phyloP scores from a whole-genome alignment of 2,888 invertebrate species.

The Pyrocoelia pectoralis region DNA sequence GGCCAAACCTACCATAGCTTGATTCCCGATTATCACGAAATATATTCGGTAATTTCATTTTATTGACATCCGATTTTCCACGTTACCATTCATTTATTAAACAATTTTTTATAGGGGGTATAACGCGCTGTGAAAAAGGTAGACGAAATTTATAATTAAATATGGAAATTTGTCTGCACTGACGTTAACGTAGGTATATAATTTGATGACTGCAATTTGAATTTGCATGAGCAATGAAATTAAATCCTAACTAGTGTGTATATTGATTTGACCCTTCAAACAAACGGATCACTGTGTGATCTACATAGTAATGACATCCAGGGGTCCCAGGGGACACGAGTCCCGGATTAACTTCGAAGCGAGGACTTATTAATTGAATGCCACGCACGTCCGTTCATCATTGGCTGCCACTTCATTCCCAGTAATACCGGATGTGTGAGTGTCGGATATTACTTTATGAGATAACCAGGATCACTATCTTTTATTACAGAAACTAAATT shows the following conservation, averaged over 20 bases:
- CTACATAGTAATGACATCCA: slow-evolving; percentile 62
- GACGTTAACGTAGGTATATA: slow-evolving; percentile 5
- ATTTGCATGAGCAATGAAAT: slow-evolving; percentile 42
- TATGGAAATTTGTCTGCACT: slow-evolving; percentile 1
- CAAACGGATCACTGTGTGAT: slow-evolving; percentile 61
- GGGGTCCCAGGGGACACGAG: slow-evolving; percentile 57
- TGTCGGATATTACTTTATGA: slow-evolving; percentile 53
- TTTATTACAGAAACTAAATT: slow-evolving; percentile 54
- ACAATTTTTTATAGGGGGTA: background rate
- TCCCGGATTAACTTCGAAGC: slow-evolving; percentile 58
- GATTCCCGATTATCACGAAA: slow-evolving; percentile 54
- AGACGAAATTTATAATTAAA: background rate
- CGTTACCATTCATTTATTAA: background rate
- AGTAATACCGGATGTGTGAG: slow-evolving; percentile 54
- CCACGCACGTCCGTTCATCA: slow-evolving; percentile 60
- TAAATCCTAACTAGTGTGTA: slow-evolving; percentile 43
- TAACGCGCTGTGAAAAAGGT: background rate
- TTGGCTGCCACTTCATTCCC: slow-evolving; percentile 59
- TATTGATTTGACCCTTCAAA: slow-evolving; percentile 57
- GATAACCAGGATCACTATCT: slow-evolving; percentile 52
- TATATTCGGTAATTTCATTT: slow-evolving; percentile 22
- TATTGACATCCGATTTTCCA: slow-evolving; percentile 8
- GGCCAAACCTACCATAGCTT: slow-evolving; percentile 46
- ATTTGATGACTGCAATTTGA: slow-evolving; percentile 30
- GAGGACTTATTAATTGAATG: slow-evolving; percentile 61